These are phyloP conservation scores for Esox lucius DNA, from an alignment of 2,797 vertebrate species.

Conservation along the genomic window DNA sequence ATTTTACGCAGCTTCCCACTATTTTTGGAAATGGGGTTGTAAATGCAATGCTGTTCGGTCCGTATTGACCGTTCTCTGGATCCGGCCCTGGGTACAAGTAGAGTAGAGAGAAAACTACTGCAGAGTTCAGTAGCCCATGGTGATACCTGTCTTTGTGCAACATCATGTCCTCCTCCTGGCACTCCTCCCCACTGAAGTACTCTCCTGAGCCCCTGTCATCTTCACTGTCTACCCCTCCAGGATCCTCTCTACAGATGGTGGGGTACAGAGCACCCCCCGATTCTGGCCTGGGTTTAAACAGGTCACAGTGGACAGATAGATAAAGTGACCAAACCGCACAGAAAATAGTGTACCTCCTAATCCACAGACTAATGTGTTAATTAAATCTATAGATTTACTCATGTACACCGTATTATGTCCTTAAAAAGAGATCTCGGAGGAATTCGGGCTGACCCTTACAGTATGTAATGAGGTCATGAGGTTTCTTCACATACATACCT, in stretches of 20 bases:
- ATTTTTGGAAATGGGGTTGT: too few relatives aligned
- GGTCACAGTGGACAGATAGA: not conserved
- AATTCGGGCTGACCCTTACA: not conserved
- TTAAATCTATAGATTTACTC: not conserved
- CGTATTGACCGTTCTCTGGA: too few relatives aligned
- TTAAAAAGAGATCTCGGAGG: not conserved
- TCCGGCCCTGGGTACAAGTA: not conserved
- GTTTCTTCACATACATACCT: conserved; percentile 78
- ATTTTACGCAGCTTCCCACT: too few relatives aligned
- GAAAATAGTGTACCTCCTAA: not conserved
- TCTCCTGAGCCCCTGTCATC: conserved; percentile 82
- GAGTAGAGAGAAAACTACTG: not conserved
- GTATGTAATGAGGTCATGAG: not conserved
- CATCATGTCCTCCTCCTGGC: conserved; percentile 84
- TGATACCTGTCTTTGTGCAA: conserved; percentile 82
- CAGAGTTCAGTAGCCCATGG: not conserved
- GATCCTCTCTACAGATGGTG: conserved; percentile 80
- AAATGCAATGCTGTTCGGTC: too few relatives aligned
- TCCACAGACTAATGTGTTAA: not conserved
- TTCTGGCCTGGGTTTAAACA: conserved; percentile 76
- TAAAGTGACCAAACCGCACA: not conserved
- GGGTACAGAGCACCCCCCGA: conserved; percentile 78
- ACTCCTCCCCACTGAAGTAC: conserved; percentile 91
- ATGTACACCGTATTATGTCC: not conserved
- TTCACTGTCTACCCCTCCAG: conserved; percentile 70